These are phyloP conservation scores for Phyllotreta striolata DNA, from an alignment of 2,888 invertebrate genomes.

Conservation along the genomic window DNA sequence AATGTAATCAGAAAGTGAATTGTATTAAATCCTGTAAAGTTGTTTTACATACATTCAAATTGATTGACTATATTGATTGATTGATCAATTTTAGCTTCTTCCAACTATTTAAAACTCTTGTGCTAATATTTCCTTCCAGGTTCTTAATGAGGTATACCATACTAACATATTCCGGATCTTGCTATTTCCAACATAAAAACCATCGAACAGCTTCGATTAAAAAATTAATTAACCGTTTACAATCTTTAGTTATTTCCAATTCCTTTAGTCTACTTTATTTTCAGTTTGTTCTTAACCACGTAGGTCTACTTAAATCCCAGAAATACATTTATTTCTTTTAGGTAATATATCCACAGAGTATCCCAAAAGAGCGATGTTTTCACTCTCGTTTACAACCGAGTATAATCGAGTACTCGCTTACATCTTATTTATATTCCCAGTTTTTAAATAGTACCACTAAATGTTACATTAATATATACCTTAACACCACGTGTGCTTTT, in stretches of 20 bases:
- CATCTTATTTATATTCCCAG: too few relatives aligned
- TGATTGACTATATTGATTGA: constrained; percentile 11
- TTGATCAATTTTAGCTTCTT: constrained; percentile 3
- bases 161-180: constrained; percentile 19
- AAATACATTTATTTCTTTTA: too few relatives aligned
- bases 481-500: too few relatives aligned
- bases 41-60: constrained; percentile 16
- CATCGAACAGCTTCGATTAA: neutral
- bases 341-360: too few relatives aligned
- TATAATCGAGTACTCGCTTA: too few relatives aligned
- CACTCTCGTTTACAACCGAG: too few relatives aligned
- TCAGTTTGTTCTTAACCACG: too few relatives aligned
- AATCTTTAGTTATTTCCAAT: too few relatives aligned
- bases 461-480: too few relatives aligned
- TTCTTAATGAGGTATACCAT: constrained; percentile 24
- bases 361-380: too few relatives aligned
- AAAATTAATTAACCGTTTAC: neutral
- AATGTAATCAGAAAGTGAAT: neutral
- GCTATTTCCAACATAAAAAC: neutral
- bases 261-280: too few relatives aligned
- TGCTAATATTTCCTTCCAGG: constrained; percentile 29
- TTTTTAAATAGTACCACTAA: neutral
- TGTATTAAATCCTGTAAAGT: neutral
- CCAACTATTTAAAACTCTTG: constrained; percentile 19
- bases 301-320: too few relatives aligned